phyloP scores from a whole-genome alignment of 2,888 invertebrate genomes.

The Stictocephala bisonia region DNA sequence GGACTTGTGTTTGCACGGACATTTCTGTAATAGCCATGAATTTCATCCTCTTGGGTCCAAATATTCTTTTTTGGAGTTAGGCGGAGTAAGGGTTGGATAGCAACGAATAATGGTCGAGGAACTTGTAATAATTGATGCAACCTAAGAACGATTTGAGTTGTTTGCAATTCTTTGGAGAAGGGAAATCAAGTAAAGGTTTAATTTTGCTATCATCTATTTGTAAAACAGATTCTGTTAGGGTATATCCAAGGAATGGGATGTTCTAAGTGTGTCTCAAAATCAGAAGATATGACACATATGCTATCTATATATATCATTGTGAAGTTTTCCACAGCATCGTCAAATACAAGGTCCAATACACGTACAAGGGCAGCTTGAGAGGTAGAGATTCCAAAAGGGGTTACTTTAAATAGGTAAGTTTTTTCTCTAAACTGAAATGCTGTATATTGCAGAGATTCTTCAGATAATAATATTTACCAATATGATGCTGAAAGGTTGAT shows the following conservation, averaged over 20 bases:
- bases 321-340: neutral
- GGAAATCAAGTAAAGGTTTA: conserved; percentile 7
- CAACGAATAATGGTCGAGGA: neutral
- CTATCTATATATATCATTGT: conserved; percentile 20
- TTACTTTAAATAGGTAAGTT: conserved; percentile 11
- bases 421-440: conserved; percentile 34
- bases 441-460: conserved; percentile 13
- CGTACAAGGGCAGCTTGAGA: conserved; percentile 22
- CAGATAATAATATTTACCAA: conserved; percentile 21
- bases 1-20: neutral
- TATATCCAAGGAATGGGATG: conserved; percentile 17
- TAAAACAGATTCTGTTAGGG: neutral
- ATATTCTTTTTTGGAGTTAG: neutral
- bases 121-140: conserved; percentile 26
- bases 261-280: neutral
- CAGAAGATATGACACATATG: neutral
- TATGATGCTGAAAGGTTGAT: conserved; percentile 13
- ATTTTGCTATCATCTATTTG: conserved; percentile 10
- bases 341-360: conserved; percentile 10
- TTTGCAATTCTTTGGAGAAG: neutral
- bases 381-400: conserved; percentile 6
- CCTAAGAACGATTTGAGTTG: conserved; percentile 27
- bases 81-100: conserved; percentile 8
- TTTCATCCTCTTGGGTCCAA: conserved; percentile 6
- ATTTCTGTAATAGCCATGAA: neutral